A percentile compares a stretch with the other conserved stretches of the same genome.
phyloP scores from a whole-genome alignment of 2,113 vertebrate genomes.

The Megalops atlanticus region DNA sequence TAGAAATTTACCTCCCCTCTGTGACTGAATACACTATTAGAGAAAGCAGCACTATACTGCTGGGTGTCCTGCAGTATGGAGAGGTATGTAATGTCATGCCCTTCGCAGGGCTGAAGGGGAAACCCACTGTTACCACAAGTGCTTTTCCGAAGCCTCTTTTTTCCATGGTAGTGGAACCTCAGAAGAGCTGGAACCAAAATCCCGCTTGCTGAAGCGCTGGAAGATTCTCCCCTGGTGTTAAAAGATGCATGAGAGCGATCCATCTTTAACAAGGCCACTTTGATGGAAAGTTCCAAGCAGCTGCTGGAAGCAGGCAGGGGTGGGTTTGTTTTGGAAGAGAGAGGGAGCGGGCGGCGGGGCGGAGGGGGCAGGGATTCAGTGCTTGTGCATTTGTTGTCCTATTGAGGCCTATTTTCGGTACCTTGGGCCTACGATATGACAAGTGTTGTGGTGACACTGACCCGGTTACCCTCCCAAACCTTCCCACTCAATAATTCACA shows the following conservation, averaged over 20 bases:
- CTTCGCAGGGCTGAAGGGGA: not conserved
- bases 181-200: not conserved
- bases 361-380: not conserved
- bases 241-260: slow-evolving; percentile 65
- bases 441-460: not conserved
- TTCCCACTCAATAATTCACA: slow-evolving; percentile 21
- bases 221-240: slow-evolving; percentile 54
- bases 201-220: slow-evolving; percentile 28
- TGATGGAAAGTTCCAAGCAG: slow-evolving; percentile 64
- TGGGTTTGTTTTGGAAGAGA: slow-evolving; percentile 12
- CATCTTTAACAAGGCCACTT: slow-evolving; percentile 64
- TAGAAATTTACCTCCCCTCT: not conserved
- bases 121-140: not conserved
- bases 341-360: not conserved
- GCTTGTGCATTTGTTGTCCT: slow-evolving; percentile 1
- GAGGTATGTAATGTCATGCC: not conserved
- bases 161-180: slow-evolving; percentile 9
- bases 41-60: not conserved
- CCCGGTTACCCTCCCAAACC: not conserved
- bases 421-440: not conserved
- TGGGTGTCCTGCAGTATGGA: not conserved
- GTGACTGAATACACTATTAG: not conserved
- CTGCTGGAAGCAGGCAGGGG: not conserved
- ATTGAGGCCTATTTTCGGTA: not conserved
- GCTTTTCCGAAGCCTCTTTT: not conserved